Base-by-base conservation (phyloP, 1,140 invertebrate genomes). In the Drosophila equinoxialis region DNA sequence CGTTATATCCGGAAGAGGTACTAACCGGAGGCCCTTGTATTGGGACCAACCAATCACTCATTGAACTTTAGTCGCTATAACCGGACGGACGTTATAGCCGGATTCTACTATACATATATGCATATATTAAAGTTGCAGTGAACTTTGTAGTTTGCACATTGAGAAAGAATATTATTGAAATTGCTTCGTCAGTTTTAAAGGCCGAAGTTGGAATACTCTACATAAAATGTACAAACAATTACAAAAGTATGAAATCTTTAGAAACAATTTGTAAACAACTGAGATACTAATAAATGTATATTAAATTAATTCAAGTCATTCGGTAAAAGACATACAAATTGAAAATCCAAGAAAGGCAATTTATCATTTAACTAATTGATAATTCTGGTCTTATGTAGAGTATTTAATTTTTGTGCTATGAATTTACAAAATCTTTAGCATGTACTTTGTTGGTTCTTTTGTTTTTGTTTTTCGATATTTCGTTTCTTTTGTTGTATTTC, bases 61-160 rank as follows among this genome's bases (percentile, higher is more conserved):
- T 17, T 1, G 17, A 17, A 17, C 17, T 17, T 17, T 17, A 17
- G 17, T 17, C 17, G 17, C 17, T 17, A 17, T 17, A 17, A 17
- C 17, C 17, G 17, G 17, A 17, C 17, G 17, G 17, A 17, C 17
- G 0, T 17, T 17, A 17, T 17, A 17, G 17, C 17, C 17, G 17
- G 17, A 17, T 17, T 17, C 17, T 17, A 17, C 17, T 17, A 17
- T 17, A 17, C 55, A 48, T 83, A 63, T 79, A 41, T 41, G 41
- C 63, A 51, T 65, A 23, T 62, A 67, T 60, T 75, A 65, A 64
- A 39, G 71, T 66, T 79, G 65, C 23, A 60, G 45, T 81, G 71
- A 81, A 78, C 74, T 65, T 77, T 64, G 64, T 70, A 68, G 78
- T 82, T 62, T 62, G 74, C 74, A 74, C 68, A 62, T 69, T 81